These are phyloP conservation scores for Trochalopteron elliotii DNA, from an alignment of 2,113 vertebrate genomes.

Conservation along the genomic window DNA sequence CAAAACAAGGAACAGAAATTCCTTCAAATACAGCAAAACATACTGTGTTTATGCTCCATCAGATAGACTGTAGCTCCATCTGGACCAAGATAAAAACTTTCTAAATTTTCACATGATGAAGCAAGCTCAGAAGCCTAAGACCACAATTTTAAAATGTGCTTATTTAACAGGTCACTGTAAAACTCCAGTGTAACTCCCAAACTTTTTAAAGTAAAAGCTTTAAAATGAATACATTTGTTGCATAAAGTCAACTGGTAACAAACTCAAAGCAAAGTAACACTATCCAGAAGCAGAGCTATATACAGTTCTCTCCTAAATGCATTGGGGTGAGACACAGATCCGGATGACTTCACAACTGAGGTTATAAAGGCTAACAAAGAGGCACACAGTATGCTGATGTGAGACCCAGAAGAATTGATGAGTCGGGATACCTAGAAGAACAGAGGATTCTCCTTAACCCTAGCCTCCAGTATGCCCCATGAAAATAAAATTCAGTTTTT, in stretches of 20 bases:
- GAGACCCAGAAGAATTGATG: not conserved
- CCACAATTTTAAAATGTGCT: not conserved
- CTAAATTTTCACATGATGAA: not conserved
- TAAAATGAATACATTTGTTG: not conserved
- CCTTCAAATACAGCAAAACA: not conserved
- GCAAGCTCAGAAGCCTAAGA: not conserved
- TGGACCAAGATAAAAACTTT: not conserved
- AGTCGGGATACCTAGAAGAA: not conserved
- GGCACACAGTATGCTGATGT: rapidly evolving
- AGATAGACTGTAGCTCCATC: not conserved
- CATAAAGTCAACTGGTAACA: not conserved
- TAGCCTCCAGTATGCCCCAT: not conserved
- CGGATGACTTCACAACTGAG: not conserved
- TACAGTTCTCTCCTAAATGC: not conserved
- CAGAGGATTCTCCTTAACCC: not conserved
- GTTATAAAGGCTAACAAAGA: not conserved
- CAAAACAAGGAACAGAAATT: not conserved
- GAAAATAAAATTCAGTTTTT: not conserved
- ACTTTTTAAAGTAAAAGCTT: not conserved
- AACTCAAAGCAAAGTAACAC: not conserved
- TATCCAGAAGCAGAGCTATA: not conserved
- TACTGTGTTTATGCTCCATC: not conserved
- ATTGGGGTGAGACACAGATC: not conserved
- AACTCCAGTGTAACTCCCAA: not conserved
- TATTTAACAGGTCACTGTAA: not conserved